Evolutionary conservation across 64 coral and sea anemone genomes (phyloP).

Genomic region (Montipora foliosa): DNA sequence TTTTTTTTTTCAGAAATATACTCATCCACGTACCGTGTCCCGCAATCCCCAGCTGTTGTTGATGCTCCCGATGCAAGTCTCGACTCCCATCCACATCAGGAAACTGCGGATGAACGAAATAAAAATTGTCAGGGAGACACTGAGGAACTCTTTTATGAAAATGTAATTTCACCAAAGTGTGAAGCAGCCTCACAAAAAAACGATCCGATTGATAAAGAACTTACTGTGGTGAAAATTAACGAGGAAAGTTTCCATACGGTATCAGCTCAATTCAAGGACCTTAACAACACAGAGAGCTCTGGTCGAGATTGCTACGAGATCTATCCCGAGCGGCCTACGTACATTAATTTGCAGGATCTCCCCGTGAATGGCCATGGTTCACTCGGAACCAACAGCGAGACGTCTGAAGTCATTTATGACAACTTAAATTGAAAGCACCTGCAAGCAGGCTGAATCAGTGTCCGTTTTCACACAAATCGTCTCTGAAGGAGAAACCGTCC

Average conservation of each 20-base stretch:
- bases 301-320: neutral
- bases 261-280: neutral
- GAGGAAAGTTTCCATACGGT: neutral
- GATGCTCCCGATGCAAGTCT: neutral
- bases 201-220: neutral
- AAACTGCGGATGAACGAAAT: neutral
- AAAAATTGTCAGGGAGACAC: neutral
- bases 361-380: neutral
- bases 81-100: neutral
- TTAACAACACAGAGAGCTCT: neutral
- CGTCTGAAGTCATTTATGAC: neutral
- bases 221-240: neutral
- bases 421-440: neutral
- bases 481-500: too few relatives aligned
- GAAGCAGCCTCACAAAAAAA: neutral
- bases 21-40: neutral
- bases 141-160: neutral
- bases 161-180: neutral
- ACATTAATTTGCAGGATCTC: neutral
- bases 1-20: neutral
- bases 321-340: neutral
- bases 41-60: neutral
- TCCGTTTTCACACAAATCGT: too few relatives aligned
- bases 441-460: too few relatives aligned
- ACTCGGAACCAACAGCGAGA: neutral